Conservation (phyloP, 2,113 vertebrate genomes). For the Bathybates hornii region DNA sequence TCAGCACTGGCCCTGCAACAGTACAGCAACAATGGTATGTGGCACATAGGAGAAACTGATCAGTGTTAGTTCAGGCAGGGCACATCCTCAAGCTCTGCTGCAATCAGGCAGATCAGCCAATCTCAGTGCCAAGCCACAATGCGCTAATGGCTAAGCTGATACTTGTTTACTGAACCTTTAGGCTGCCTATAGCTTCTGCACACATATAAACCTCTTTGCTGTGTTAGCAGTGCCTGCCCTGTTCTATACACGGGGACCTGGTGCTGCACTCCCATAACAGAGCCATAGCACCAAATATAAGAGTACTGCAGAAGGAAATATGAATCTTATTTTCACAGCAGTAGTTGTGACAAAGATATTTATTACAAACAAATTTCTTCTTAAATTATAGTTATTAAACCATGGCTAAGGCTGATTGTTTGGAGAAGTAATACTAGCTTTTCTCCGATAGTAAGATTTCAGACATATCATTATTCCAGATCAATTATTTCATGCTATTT, state of each 20-base stretch:
- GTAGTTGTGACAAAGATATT: background rate
- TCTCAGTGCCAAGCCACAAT: background rate
- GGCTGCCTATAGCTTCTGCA: background rate
- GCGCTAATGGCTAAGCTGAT: background rate
- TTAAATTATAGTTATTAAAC: background rate
- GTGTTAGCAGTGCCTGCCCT: background rate
- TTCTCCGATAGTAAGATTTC: background rate
- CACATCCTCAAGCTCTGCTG: background rate
- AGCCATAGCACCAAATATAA: background rate
- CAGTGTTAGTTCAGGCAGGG: background rate
- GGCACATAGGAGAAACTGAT: background rate
- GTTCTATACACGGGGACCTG: background rate
- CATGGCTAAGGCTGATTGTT: background rate
- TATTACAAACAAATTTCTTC: background rate
- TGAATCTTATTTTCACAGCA: background rate
- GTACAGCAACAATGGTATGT: conserved; percentile 89
- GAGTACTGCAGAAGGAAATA: background rate
- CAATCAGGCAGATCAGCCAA: background rate
- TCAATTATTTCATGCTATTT: background rate
- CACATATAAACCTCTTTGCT: background rate
- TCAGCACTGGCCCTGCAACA: conserved; percentile 87
- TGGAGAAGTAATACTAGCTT: background rate
- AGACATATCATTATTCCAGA: background rate
- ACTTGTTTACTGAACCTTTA: background rate
- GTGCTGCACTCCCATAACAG: background rate